Evolutionary conservation across 2,888 invertebrate genomes (phyloP).

Genomic region (Apodemia zela): DNA sequence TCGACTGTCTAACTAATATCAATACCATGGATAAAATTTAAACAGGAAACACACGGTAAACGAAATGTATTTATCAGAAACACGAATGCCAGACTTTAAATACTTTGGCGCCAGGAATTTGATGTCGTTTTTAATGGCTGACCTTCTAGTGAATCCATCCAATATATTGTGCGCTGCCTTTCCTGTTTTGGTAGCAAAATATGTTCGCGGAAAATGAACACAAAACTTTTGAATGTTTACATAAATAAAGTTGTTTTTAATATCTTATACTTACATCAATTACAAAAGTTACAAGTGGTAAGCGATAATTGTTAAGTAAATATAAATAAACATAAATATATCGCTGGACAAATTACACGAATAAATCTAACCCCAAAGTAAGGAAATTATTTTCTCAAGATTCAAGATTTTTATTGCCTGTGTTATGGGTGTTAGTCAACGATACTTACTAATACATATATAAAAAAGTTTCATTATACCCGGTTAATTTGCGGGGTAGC

Average conservation of each 20-base stretch:
- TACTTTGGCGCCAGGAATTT: neutral
- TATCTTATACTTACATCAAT: too few relatives aligned
- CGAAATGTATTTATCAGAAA: neutral
- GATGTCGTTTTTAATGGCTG: neutral
- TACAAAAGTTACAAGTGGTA: too few relatives aligned
- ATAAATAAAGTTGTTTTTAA: neutral
- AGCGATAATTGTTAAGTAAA: too few relatives aligned
- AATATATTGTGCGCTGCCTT: neutral
- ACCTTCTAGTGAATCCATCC: neutral
- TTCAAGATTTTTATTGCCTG: too few relatives aligned
- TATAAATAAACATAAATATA: too few relatives aligned
- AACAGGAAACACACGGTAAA: neutral
- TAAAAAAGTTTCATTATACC: too few relatives aligned
- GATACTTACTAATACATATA: too few relatives aligned
- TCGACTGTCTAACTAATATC: neutral
- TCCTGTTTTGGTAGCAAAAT: neutral
- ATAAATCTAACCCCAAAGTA: too few relatives aligned
- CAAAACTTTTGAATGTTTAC: neutral
- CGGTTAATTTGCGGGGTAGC: too few relatives aligned
- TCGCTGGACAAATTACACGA: too few relatives aligned
- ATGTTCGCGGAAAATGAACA: neutral
- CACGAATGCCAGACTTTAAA: neutral
- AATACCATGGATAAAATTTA: neutral
- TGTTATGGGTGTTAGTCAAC: too few relatives aligned
- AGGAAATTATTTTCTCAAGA: too few relatives aligned